Percentiles rank a stretch among this genome's conserved stretches.
These are phyloP conservation scores for Microctenopoma steveboyesi DNA, from an alignment of 2,797 vertebrate genomes.

Conservation along the genomic window DNA sequence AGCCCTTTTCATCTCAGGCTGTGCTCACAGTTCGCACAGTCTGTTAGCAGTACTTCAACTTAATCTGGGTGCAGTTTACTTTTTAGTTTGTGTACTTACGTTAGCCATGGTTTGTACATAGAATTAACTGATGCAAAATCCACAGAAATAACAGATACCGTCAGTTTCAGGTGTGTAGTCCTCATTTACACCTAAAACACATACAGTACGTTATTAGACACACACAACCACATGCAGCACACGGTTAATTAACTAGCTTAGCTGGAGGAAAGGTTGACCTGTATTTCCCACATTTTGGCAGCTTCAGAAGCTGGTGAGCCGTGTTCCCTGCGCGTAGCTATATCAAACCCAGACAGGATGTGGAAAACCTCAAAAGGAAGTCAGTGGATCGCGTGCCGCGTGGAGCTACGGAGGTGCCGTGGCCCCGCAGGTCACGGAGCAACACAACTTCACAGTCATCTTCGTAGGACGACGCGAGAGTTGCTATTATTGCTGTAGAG, in stretches of 20 bases:
- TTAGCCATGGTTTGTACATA: constrained; percentile 64
- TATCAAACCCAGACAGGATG: constrained; percentile 48
- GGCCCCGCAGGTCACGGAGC: constrained; percentile 5
- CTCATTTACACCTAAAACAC: constrained; percentile 13
- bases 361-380: constrained; percentile 40
- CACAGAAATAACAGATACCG: constrained; percentile 47
- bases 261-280: constrained; percentile 39
- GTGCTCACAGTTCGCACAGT: constrained; percentile 78
- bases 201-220: constrained; percentile 8
- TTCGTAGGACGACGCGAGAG: not conserved
- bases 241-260: constrained; percentile 15
- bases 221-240: constrained; percentile 6
- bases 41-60: constrained; percentile 78
- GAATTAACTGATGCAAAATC: constrained; percentile 60
- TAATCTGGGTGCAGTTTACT: constrained; percentile 74
- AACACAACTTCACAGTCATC: constrained; percentile 1
- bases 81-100: constrained; percentile 72
- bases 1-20: constrained; percentile 73
- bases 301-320: constrained; percentile 31
- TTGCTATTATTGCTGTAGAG: not conserved
- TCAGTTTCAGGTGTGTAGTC: constrained; percentile 13
- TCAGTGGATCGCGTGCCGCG: constrained; percentile 24
- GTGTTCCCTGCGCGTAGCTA: constrained; percentile 12
- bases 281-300: constrained; percentile 54
- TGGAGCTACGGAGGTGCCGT: not conserved